Base-by-base conservation (phyloP, 2,888 invertebrate species). In the Tetragnatha montana region DNA sequence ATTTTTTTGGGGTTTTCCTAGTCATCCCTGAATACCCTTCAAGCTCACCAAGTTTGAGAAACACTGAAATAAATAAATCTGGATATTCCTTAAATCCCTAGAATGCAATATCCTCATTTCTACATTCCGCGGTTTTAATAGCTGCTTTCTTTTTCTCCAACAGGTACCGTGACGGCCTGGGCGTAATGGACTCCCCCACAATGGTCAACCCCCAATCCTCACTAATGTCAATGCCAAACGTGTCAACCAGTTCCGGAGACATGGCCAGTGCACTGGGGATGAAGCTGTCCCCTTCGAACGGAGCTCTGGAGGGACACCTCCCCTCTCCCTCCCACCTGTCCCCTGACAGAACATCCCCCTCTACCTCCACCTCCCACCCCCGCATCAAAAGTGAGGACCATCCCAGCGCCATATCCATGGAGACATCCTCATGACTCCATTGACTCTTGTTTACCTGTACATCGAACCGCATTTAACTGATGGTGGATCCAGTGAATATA, bases 81-180 rank as follows among this genome's bases (percentile, higher is more conserved):
- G 35, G 35, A 35, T 35, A 35, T 35, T 35, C 35, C 35, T 35
- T 4, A 35, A 35, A 35, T 35, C 35, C 35, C 35, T 35, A 35
- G 35, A 35, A 2, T 35, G 35, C 35, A 35, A 35, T 35, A 35
- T 35, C 35, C 35, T 35, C 35, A 35, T 35, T 35, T 35, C 35
- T 2, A 35, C 35, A 2, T 35, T 35, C 4, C 35, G 4, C 35
- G 35, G 35, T 35, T 35, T 35, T 35, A 35, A 35, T 35, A 35
- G 4, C 35, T 4, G 4, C 35, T 4, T 17, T 71, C 4, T 68
- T 8, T 81, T n/a, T 73, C 19, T 22, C 35, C 68, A 73, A 17
- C 71, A 91, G 91, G 91, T 91, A 91, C 83, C 87, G 91, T 70
- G 91, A 91, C 51, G 86, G 90, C 22, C 73, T 91, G 0, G 90